Evolutionary conservation across 2,797 vertebrate species (phyloP).

Genomic region (Chaenodraco wilsoni): DNA sequence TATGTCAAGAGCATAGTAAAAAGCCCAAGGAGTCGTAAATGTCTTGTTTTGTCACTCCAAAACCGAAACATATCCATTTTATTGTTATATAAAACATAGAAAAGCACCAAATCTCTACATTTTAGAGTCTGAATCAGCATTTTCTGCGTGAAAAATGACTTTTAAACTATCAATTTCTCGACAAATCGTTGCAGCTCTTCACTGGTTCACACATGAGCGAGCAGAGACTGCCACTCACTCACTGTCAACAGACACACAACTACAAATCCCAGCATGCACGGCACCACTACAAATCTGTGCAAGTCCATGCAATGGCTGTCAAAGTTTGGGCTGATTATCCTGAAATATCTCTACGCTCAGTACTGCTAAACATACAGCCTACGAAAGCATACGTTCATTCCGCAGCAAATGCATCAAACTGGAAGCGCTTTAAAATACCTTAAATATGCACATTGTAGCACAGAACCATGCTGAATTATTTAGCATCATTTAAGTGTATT

Average conservation of each 20-base stretch:
- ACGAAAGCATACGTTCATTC: neutral
- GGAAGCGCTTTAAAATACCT: neutral
- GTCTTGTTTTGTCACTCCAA: no score
- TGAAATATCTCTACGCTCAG: neutral
- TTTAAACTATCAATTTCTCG: no score
- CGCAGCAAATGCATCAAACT: neutral
- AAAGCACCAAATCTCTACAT: no score
- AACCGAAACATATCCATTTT: no score
- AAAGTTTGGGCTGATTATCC: neutral
- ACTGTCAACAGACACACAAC: conserved; percentile 25
- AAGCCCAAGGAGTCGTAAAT: no score
- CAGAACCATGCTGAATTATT: neutral
- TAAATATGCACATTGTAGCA: neutral
- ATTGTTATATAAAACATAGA: no score
- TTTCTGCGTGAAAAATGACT: no score
- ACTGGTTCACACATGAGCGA: neutral
- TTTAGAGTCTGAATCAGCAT: no score
- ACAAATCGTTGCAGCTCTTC: no score
- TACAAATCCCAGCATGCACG: conserved; percentile 58
- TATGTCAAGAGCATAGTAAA: no score
- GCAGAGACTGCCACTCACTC: neutral
- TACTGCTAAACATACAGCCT: neutral
- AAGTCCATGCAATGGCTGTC: conserved; percentile 20
- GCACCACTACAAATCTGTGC: conserved; percentile 29
- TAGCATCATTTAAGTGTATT: neutral